Percentiles rank a stretch among this genome's conserved stretches.
These are phyloP conservation scores for Amniataba percoides DNA, from an alignment of 2,797 vertebrate genomes.

Conservation along the genomic window DNA sequence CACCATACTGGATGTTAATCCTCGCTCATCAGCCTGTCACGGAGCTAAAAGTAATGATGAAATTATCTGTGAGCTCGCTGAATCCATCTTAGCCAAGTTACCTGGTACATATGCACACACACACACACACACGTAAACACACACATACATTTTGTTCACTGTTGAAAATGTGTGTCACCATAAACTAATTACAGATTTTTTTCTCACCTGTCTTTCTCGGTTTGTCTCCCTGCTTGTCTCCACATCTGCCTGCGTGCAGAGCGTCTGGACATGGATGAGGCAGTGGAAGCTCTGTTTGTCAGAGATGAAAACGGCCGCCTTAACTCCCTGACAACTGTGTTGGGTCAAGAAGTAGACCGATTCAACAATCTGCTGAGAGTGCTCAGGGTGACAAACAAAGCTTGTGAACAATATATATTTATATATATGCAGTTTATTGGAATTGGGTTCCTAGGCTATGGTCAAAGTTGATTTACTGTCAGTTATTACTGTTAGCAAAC, in stretches of 20 bases:
- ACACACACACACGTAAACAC: slow-evolving; percentile 14
- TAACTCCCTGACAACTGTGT: slow-evolving; percentile 90
- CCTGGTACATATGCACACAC: slow-evolving; percentile 70
- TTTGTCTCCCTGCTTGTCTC: not conserved
- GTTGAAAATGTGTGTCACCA: not conserved
- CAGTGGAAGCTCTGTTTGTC: slow-evolving; percentile 82
- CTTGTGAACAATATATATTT: not conserved
- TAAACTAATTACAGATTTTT: not conserved
- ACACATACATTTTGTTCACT: not conserved
- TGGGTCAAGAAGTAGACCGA: slow-evolving; percentile 89
- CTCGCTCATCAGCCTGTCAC: slow-evolving; percentile 77
- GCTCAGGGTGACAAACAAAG: slow-evolving; percentile 75
- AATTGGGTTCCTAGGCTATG: not conserved
- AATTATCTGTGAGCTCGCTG: slow-evolving; percentile 84
- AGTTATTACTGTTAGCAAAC: not conserved
- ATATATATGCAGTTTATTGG: not conserved
- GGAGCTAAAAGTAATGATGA: slow-evolving; percentile 88
- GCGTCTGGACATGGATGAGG: slow-evolving; percentile 84
- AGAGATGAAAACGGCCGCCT: slow-evolving; percentile 84
- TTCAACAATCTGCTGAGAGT: slow-evolving; percentile 88
- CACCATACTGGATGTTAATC: slow-evolving; percentile 87
- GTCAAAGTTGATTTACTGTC: slow-evolving; percentile 3
- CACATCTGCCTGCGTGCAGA: slow-evolving; percentile 70
- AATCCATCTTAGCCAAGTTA: slow-evolving; percentile 81
- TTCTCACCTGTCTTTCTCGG: not conserved